Evolutionary conservation across 2,113 vertebrate genomes (phyloP).

Genomic region (Micronycteris hirsuta): DNA sequence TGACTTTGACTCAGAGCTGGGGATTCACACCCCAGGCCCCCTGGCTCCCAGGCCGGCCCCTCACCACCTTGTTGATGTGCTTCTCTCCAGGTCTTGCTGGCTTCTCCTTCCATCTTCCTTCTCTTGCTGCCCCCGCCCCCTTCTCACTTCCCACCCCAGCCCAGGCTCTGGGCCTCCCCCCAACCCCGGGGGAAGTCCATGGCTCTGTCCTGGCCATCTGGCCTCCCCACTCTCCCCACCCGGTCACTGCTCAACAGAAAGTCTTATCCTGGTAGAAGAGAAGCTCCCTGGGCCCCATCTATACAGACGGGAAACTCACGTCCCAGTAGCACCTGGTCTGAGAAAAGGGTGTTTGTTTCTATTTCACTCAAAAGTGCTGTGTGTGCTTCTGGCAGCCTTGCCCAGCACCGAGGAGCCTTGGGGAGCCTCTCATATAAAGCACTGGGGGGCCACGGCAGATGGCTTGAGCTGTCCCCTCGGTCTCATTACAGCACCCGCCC

Average conservation of each 20-base stretch:
- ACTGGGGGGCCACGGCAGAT: fast-evolving
- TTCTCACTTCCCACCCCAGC: fast-evolving
- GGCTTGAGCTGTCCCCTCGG: not conserved
- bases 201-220: not conserved
- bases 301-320: fast-evolving
- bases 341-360: no score
- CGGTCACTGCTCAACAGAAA: not conserved
- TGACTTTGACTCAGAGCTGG: not conserved
- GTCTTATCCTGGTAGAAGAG: not conserved
- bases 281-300: not conserved
- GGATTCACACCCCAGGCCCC: not conserved
- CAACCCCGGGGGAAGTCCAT: no score
- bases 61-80: fast-evolving
- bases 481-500: not conserved
- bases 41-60: not conserved
- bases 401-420: fast-evolving
- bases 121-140: no score
- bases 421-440: not conserved
- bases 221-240: not conserved
- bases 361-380: not conserved
- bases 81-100: not conserved
- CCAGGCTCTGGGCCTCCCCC: not conserved
- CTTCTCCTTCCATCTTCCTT: not conserved
- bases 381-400: not conserved
- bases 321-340: not conserved